phyloP scores from a whole-genome alignment of 2,113 vertebrate genomes.

The Cardinalis cardinalis region DNA sequence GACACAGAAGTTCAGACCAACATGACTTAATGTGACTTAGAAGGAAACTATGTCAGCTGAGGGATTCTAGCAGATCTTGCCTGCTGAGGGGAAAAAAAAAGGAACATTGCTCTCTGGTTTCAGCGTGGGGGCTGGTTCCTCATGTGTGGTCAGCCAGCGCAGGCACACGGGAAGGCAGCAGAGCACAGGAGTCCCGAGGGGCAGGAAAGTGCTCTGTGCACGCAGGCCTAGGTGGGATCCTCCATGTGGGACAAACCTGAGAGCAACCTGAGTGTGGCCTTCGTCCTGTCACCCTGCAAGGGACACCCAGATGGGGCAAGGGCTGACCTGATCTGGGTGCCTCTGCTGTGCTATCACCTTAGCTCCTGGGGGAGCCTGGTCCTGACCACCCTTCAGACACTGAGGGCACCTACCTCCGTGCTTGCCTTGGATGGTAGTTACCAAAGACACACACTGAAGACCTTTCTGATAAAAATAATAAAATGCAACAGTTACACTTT shows the following conservation, averaged over 20 bases:
- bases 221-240: background rate
- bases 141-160: background rate
- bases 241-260: background rate
- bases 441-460: background rate
- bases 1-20: background rate
- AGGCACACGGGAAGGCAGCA: rapidly evolving
- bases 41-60: background rate
- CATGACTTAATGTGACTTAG: background rate
- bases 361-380: rapidly evolving
- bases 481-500: background rate
- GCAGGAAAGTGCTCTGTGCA: background rate
- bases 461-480: background rate
- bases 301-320: rapidly evolving
- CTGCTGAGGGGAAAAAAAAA: background rate
- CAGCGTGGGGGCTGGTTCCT: background rate
- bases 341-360: background rate
- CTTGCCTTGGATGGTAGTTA: background rate
- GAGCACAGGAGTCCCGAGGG: background rate
- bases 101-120: background rate
- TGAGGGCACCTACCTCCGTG: too few relatives aligned
- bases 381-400: background rate
- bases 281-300: background rate
- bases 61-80: background rate
- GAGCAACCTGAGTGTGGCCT: background rate
- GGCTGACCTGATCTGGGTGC: background rate